Base-by-base conservation (phyloP, 1,140 invertebrate genomes). In the Teleogryllus occipitalis region DNA sequence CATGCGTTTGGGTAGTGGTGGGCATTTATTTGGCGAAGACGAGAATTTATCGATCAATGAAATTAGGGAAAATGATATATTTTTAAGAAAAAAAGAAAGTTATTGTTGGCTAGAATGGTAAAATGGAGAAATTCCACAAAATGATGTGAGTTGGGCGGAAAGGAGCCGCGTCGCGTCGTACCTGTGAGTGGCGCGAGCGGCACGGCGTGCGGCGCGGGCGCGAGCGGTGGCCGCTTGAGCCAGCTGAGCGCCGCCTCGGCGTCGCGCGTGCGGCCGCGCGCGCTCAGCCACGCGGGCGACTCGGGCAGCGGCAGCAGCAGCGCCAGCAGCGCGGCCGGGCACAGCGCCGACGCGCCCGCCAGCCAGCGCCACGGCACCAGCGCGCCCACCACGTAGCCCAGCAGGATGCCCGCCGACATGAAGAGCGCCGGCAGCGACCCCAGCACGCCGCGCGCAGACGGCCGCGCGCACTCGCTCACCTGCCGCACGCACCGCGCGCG, bases 401-500 rank as follows among this genome's bases (percentile, higher is more conserved):
- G 80, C 22, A 92, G 84, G 73, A 93, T 91, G 8, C 92, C 92
- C 10, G 90, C 81, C 0, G 90, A 90, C 85, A 92, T 90, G 27
- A 88, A 89, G 5, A 93, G 83, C 27, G 91, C 90, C 18, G 90
- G 90, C 79, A 91, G 84, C 0, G 91, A 89, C 0, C 91, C 91
- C 49, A 92, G 84, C 7, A 89, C 84, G 1, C 92, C 92, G 15
- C 92, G 86, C 27, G 91, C 88, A 77, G 89, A 87, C 12, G 91
- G 88, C 21, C 90, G 88, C 8, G 91, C 89, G 80, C 90, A 91
- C 84, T 93, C 92, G 81, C 90, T 90, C 47, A 90, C 88, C 89
- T 90, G 84, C 54, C 10, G 5, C 27, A 39, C 27, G 1, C 1
- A 2, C 1, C 27, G 27, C 27, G 1, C 27, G 27, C 27, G 1